phyloP scores from a whole-genome alignment of 1,140 invertebrate species.

The Drosophila mauritiana region DNA sequence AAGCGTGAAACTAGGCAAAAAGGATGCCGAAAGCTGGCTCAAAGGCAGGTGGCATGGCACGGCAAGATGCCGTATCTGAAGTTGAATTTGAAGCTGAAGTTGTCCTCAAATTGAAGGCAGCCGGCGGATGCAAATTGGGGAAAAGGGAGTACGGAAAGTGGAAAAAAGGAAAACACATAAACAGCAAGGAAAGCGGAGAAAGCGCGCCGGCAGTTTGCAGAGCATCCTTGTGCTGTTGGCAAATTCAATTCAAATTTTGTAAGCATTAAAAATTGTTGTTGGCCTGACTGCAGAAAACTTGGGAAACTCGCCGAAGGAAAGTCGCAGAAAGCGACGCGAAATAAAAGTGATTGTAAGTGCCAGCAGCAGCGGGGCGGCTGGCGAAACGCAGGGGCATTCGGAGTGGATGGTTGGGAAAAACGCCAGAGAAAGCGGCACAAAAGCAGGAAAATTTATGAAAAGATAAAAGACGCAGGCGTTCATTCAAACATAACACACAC shows the following conservation, averaged over 20 bases:
- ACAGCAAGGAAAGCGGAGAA: conserved; percentile 33
- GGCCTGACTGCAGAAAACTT: conserved; percentile 68
- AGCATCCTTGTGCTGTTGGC: conserved; percentile 69
- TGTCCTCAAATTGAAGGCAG: conserved; percentile 60
- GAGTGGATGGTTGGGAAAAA: not conserved
- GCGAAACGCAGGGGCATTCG: not conserved
- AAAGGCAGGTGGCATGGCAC: conserved; percentile 29
- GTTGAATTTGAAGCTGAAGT: conserved; percentile 59
- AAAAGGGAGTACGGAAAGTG: conserved; percentile 9
- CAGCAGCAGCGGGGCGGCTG: conserved; percentile 16
- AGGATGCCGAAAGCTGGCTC: conserved; percentile 3
- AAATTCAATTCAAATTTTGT: conserved; percentile 83
- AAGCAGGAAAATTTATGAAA: conserved; percentile 79
- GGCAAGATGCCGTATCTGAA: conserved; percentile 21
- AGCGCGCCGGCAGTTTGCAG: conserved; percentile 51
- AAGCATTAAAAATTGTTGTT: conserved; percentile 71
- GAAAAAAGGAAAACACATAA: conserved; percentile 21
- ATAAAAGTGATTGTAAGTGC: conserved; percentile 81
- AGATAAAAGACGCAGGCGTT: conserved; percentile 81
- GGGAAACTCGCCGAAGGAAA: conserved; percentile 61
- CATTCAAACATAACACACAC: conserved; percentile 78
- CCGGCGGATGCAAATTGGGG: conserved; percentile 67
- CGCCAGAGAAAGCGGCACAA: conserved; percentile 47
- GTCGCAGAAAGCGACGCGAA: conserved; percentile 56
- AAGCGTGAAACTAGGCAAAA: conserved; percentile 68